These are phyloP conservation scores for Hyperoodon ampullatus DNA, from an alignment of 2,113 vertebrate species.

Conservation along the genomic window DNA sequence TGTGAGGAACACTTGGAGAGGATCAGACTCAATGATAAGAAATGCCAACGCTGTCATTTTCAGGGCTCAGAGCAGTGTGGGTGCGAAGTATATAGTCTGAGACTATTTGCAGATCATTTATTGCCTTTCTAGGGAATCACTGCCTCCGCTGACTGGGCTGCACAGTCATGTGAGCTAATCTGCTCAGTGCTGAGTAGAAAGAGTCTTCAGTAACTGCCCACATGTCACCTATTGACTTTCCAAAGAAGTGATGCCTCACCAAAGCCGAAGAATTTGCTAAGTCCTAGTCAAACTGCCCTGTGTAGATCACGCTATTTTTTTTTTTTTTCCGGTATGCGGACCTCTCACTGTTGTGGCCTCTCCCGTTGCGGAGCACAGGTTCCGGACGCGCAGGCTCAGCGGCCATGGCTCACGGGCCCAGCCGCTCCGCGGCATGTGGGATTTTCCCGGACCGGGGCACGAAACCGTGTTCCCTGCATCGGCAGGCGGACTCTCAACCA, in stretches of 20 bases:
- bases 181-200: neutral
- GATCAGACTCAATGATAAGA: neutral
- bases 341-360: no score
- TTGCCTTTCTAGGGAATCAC: neutral
- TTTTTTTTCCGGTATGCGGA: no score
- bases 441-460: no score
- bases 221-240: neutral
- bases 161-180: neutral
- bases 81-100: neutral
- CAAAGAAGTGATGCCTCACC: neutral
- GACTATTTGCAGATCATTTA: neutral
- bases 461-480: no score
- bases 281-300: neutral
- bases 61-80: neutral
- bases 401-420: no score
- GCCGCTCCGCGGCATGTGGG: no score
- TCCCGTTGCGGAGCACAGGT: no score
- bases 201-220: neutral
- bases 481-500: no score
- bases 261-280: neutral
- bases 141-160: neutral
- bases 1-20: neutral
- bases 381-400: no score
- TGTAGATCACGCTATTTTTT: neutral
- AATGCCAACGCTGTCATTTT: neutral